Percentiles rank a stretch among this genome's conserved stretches.
These are phyloP conservation scores for Eurystomus gularis DNA, from an alignment of 2,113 vertebrate species.

Conservation along the genomic window DNA sequence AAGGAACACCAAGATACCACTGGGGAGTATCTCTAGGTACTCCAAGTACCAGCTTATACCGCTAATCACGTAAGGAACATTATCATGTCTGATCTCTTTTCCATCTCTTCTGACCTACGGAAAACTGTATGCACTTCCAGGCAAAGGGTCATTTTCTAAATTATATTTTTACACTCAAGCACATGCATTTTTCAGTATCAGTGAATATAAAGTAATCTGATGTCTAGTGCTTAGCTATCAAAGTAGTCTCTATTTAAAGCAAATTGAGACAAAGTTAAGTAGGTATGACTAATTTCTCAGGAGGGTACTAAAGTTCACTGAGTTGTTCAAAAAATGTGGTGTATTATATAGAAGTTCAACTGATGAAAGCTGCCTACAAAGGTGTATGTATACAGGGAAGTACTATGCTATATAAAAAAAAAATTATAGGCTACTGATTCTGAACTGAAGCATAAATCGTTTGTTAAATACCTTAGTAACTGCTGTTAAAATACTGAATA, in stretches of 20 bases:
- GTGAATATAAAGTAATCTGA: neutral
- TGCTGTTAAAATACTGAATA: neutral
- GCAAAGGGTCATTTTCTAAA: neutral
- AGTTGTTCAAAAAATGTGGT: neutral
- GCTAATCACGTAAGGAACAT: neutral
- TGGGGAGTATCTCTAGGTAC: neutral
- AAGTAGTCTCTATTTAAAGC: slow-evolving; percentile 24
- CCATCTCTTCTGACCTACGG: neutral
- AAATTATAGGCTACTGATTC: neutral
- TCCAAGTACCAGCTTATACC: neutral
- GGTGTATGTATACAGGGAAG: neutral
- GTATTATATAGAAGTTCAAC: neutral
- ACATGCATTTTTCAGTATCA: neutral
- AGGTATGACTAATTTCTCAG: slow-evolving; percentile 43
- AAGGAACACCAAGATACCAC: neutral
- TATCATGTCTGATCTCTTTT: neutral
- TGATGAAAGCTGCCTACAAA: neutral
- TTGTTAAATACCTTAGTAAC: neutral
- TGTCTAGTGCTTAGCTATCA: slow-evolving; percentile 3
- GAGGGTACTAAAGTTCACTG: neutral
- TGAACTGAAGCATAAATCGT: neutral
- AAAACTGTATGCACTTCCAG: neutral
- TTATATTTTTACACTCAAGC: neutral
- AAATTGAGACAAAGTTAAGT: slow-evolving; percentile 27
- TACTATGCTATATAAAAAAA: neutral